These are phyloP conservation scores for Acanthochromis polyacanthus DNA, from an alignment of 2,113 vertebrate genomes.

Conservation along the genomic window DNA sequence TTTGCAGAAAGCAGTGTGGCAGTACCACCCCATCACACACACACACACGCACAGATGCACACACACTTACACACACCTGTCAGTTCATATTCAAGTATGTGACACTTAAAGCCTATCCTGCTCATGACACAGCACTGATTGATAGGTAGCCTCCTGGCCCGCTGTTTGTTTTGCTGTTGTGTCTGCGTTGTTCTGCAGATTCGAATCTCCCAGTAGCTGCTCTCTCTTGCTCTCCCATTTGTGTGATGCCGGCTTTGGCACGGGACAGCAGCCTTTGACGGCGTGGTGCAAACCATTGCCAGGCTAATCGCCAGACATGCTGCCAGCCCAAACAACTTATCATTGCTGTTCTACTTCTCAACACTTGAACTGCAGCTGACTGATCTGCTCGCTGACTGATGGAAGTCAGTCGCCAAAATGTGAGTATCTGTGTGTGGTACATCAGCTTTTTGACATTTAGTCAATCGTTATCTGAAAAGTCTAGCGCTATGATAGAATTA, in stretches of 20 bases:
- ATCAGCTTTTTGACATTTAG: constrained; percentile 29
- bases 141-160: constrained; percentile 64
- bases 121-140: constrained; percentile 62
- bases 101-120: constrained; percentile 42
- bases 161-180: constrained; percentile 43
- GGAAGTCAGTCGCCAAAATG: constrained; percentile 26
- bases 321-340: constrained; percentile 54
- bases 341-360: constrained; percentile 37
- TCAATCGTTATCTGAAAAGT: background rate
- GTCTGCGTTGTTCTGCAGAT: constrained; percentile 35
- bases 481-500: background rate
- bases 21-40: background rate
- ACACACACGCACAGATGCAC: background rate
- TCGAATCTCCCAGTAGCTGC: constrained; percentile 11
- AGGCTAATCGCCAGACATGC: constrained; percentile 48
- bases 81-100: constrained; percentile 65
- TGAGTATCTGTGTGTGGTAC: background rate
- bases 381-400: constrained; percentile 35
- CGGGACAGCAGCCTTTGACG: constrained; percentile 18
- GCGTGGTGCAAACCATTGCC: constrained; percentile 32
- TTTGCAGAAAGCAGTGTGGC: constrained; percentile 38
- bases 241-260: constrained; percentile 52
- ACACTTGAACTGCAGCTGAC: constrained; percentile 40
- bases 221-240: constrained; percentile 31
- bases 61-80: constrained; percentile 50